Base-by-base conservation (phyloP, 2,888 invertebrate genomes). In the Orthosia gothica region DNA sequence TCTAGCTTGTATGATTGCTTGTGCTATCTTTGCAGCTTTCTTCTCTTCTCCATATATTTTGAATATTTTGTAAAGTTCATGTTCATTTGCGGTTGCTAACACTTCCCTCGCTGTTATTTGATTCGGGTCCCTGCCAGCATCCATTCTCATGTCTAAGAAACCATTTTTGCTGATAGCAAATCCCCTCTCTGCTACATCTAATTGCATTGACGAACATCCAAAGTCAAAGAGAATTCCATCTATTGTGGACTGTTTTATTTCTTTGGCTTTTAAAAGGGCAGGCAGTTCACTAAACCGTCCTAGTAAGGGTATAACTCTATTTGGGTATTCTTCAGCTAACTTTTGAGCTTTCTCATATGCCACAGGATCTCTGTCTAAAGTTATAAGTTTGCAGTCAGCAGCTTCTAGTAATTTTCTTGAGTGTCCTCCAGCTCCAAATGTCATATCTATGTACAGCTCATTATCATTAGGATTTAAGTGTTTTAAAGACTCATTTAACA, bases 81-180 rank as follows among this genome's bases (percentile, higher is more conserved):
- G 95, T 93, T 99, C 99, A 82, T 98, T 97, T 0, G 98, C 97
- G 69, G 97, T 97, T 15, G 98, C 98, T 66, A 99, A 95, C 4
- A 99, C 98, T 93, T 99, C 99, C 57, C 98, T 98, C 5, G 99
- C 99, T 50, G 98, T 99, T 12, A 98, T 98, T 88, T 97, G 97
- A 76, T 98, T 97, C 0, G 98, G 97, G 89, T 96, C 97, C 88
- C 98, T 96, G 12, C 97, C 95, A 0, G 98, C 97, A 96, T 99
- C 99, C 99, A 99, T 99, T 91, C 99, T 97, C 99, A 99, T 99
- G 90, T 99, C 99, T 70, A 99, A 96, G 5, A 98, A 98, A 0
- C 99, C 99, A 95, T 99, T 97, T 92, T 97, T 97, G 64, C 97
- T 98, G 0, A 99, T 90, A 12, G 99, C 98, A 94, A 99, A 99